Evolutionary conservation across 2,113 vertebrate species (phyloP).

Genomic region (Oceanites oceanicus): DNA sequence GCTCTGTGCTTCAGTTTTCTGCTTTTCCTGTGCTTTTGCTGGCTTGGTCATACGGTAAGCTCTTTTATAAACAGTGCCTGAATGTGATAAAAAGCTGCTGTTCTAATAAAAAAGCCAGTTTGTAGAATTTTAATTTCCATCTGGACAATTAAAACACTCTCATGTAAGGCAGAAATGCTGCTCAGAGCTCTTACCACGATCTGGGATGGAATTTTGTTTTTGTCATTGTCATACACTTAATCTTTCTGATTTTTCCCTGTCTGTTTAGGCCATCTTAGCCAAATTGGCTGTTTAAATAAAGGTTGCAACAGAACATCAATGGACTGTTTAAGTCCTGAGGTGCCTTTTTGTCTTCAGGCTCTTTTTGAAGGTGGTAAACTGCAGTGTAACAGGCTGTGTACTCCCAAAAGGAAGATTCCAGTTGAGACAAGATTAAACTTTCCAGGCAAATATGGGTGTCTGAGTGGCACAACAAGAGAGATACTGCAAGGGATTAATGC

Average conservation of each 20-base stretch:
- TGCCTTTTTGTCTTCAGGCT: slow-evolving; percentile 4
- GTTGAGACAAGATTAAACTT: background rate
- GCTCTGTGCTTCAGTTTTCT: background rate
- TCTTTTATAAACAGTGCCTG: background rate
- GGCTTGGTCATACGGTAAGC: background rate
- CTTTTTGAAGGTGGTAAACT: background rate
- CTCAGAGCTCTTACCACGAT: background rate
- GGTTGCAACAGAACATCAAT: background rate
- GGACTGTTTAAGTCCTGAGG: background rate
- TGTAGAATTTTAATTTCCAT: slow-evolving; percentile 19
- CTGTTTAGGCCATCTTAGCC: background rate
- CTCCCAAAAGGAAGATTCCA: background rate
- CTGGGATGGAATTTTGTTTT: background rate
- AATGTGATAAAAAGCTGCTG: slow-evolving; percentile 7
- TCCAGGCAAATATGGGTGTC: background rate
- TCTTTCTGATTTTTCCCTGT: slow-evolving; percentile 3
- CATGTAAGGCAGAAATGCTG: background rate
- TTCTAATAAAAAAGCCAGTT: background rate
- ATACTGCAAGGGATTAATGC: background rate
- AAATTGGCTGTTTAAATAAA: background rate
- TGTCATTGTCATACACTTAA: background rate
- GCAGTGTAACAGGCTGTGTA: background rate
- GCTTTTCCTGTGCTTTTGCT: background rate
- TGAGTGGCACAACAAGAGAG: background rate
- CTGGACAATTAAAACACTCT: background rate